Conservation (phyloP, 2,113 vertebrate species). For the Poecile atricapillus region DNA sequence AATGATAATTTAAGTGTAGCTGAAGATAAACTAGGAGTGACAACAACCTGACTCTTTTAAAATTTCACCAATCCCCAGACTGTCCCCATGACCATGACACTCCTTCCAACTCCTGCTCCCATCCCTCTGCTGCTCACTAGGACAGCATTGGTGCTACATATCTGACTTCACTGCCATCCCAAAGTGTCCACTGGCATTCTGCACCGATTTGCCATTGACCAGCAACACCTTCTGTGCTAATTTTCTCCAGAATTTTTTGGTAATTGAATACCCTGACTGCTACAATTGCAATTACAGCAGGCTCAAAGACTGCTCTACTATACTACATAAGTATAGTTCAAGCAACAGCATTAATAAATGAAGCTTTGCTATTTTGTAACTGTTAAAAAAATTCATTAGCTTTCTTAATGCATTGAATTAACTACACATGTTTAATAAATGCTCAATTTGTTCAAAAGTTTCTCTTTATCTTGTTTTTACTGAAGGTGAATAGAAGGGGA, state of each 20-base stretch:
- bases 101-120: neutral
- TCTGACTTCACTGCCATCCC: neutral
- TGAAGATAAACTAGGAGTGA: neutral
- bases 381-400: neutral
- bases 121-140: neutral
- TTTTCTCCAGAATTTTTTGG: neutral
- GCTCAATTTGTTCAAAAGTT: neutral
- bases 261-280: neutral
- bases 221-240: neutral
- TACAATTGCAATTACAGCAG: neutral
- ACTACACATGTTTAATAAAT: neutral
- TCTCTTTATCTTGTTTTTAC: neutral
- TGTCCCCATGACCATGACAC: neutral
- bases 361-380: neutral
- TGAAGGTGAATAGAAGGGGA: neutral
- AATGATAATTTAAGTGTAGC: neutral
- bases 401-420: neutral
- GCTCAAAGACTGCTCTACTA: neutral
- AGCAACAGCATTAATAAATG: neutral
- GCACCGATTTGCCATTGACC: fast-evolving
- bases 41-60: neutral
- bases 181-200: fast-evolving
- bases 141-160: neutral
- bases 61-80: neutral
- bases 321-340: neutral